Conservation (phyloP, 2,113 vertebrate species). For the Tiliqua scincoides region DNA sequence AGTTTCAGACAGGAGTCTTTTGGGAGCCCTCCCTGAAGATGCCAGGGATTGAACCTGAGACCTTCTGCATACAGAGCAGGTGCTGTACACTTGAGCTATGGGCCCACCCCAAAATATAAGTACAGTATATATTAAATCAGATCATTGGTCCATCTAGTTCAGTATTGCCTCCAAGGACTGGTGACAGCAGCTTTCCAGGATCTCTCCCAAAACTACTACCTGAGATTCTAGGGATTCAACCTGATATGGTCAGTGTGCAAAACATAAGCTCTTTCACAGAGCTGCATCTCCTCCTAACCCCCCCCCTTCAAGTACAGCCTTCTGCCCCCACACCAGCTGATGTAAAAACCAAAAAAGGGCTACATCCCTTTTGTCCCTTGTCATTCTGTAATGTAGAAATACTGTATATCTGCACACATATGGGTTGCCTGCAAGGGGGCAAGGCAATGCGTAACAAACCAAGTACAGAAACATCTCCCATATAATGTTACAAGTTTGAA, state of each 20-base stretch:
- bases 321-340: not conserved
- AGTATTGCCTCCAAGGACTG: not conserved
- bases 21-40: too few relatives aligned
- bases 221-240: too few relatives aligned
- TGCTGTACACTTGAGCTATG: too few relatives aligned
- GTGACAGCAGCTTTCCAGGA: not conserved
- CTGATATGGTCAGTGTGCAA: too few relatives aligned
- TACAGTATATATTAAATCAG: too few relatives aligned
- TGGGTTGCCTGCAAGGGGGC: not conserved
- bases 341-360: not conserved
- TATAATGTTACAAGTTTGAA: slow-evolving; percentile 24
- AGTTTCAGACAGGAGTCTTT: too few relatives aligned
- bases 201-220: not conserved
- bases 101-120: too few relatives aligned
- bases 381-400: not conserved
- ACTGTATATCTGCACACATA: not conserved
- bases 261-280: too few relatives aligned
- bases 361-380: not conserved
- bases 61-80: too few relatives aligned
- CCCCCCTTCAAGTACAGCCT: not conserved
- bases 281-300: too few relatives aligned
- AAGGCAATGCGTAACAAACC: slow-evolving; percentile 16
- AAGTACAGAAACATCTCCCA: not conserved
- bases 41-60: too few relatives aligned
- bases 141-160: too few relatives aligned